Evolutionary conservation across 2,888 invertebrate species (phyloP), one percentile per base, ranked within the genome.

Genomic region (Idaea straminata): DNA sequence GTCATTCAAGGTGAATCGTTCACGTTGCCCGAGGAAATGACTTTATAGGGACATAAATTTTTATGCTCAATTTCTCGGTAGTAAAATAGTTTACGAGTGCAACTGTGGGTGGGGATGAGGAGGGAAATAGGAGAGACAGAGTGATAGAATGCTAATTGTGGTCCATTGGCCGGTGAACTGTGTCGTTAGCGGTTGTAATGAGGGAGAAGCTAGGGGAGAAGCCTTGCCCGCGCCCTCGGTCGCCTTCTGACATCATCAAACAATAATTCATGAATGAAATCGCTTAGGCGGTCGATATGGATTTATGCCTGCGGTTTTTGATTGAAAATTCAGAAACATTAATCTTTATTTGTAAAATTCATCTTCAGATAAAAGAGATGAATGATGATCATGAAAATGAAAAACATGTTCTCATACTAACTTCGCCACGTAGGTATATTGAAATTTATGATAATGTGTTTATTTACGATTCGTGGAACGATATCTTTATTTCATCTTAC

Each of bases 141-240:
- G 68, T 69, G 72, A 74, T 73, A 85, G 83, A 78, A 87, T 86
- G 85, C 81, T 86, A 86, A 88, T 87, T 76, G 83, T 69, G 76
- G 79, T 77, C 79, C 78, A 75, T 74, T 77, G 79, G 71, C 80
- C 79, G 77, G 79, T 81, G 76, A 81, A 78, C 73, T 73, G 72
- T 73, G 79, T 77, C 81, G 81, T 86, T 85, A 84, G 83, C 66
- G 80, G 81, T 76, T 74, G 81, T 83, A 84, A 85, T 85, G 80
- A 80, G 71, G 69, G 69, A 47, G 47, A 47, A 47, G 10, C 47
- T 13, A 36, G 25, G 25, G 25, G 25, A 25, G 25, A 25, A 25
- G 25, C 2, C n/a, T n/a, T n/a, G 71, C 65, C 68, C 69, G 66
- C 69, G 65, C 64, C 66, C 70, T 65, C 70, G 66, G 62, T 73